These are phyloP conservation scores for Acronicta psi DNA, from an alignment of 2,888 invertebrate species.

Conservation along the genomic window DNA sequence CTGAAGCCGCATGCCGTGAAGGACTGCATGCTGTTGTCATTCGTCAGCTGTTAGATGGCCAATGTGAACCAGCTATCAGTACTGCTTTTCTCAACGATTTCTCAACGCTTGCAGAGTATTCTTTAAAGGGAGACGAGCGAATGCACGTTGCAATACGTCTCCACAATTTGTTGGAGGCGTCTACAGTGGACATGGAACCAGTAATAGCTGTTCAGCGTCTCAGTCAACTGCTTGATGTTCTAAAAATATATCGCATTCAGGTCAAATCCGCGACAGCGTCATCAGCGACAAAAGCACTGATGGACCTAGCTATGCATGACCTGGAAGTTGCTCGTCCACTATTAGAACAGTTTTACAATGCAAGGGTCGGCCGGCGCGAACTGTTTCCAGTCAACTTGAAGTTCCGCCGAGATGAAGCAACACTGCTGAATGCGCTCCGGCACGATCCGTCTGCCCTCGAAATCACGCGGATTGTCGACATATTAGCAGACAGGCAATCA, in stretches of 20 bases:
- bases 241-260: conserved; percentile 61
- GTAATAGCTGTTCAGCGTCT: conserved; percentile 44
- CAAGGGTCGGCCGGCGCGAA: conserved; percentile 31
- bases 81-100: conserved; percentile 65
- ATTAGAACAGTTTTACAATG: conserved; percentile 20
- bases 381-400: conserved; percentile 29
- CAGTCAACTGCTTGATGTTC: conserved; percentile 60
- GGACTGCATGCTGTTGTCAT: conserved; percentile 75
- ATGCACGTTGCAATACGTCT: conserved; percentile 51
- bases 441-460: conserved; percentile 29
- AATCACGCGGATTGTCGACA: conserved; percentile 42
- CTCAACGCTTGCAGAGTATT: conserved; percentile 67
- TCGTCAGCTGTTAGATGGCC: conserved; percentile 62
- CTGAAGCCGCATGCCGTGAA: conserved; percentile 69
- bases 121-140: conserved; percentile 63
- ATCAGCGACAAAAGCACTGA: conserved; percentile 58
- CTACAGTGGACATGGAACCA: conserved; percentile 48
- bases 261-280: conserved; percentile 44
- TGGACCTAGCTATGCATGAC: conserved; percentile 55
- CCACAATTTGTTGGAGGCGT: conserved; percentile 56
- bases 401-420: conserved; percentile 27
- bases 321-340: conserved; percentile 31
- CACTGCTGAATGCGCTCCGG: conserved; percentile 34
- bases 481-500: conserved; percentile 43
- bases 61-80: conserved; percentile 51